phyloP scores from a whole-genome alignment of 1,140 invertebrate species.

The Drosophila nikananu region DNA sequence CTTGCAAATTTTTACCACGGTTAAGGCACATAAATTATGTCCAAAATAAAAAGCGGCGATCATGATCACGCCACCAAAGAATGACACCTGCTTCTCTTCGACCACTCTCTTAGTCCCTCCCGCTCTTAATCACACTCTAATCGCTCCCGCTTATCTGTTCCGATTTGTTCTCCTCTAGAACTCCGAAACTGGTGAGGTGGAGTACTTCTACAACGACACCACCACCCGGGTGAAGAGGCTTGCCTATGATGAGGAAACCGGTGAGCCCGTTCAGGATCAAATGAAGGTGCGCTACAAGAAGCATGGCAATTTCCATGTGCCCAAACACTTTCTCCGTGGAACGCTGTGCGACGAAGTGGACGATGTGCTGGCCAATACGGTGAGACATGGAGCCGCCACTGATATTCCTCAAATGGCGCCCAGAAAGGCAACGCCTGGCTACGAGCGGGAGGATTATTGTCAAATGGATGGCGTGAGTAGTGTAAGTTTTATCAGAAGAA shows the following conservation, averaged over 20 bases:
- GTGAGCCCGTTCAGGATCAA: conserved; percentile 74
- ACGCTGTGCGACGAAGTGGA: conserved; percentile 71
- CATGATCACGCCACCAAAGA: conserved; percentile 44
- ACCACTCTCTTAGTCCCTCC: conserved; percentile 3
- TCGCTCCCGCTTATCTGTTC: neutral
- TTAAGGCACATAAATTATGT: conserved; percentile 12
- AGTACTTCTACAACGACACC: conserved; percentile 71
- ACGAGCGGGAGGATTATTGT: conserved; percentile 73
- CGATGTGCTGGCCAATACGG: conserved; percentile 63
- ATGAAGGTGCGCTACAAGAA: conserved; percentile 78
- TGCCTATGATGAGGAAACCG: conserved; percentile 75
- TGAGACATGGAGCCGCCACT: conserved; percentile 42
- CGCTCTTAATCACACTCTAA: neutral
- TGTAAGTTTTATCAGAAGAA: conserved; percentile 49
- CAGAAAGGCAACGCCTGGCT: conserved; percentile 59
- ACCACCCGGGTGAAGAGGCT: conserved; percentile 53
- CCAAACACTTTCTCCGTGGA: conserved; percentile 62
- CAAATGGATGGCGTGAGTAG: conserved; percentile 79
- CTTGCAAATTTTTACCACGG: conserved; percentile 41
- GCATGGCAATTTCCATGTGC: conserved; percentile 74
- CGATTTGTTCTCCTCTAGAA: conserved; percentile 54
- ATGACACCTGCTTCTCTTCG: conserved; percentile 6
- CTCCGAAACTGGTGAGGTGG: conserved; percentile 78
- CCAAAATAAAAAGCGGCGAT: neutral
- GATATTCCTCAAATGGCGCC: conserved; percentile 8